Evolutionary conservation across 2,888 invertebrate species (phyloP).

Genomic region (Abrostola tripartita): DNA sequence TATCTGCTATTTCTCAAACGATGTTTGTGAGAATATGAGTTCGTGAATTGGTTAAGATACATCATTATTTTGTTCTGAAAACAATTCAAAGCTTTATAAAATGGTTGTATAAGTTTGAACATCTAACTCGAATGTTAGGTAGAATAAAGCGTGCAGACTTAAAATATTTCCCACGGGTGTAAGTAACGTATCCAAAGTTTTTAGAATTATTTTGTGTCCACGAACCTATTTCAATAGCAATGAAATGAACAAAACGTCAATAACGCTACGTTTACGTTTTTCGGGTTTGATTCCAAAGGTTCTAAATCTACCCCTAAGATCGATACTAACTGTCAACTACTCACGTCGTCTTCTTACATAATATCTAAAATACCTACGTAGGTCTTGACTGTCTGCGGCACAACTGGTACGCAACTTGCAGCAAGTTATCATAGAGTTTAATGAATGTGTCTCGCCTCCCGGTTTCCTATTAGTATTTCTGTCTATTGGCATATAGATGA

Average conservation of each 20-base stretch:
- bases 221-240: neutral
- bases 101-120: conserved; percentile 38
- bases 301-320: too few species aligned
- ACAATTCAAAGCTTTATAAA: conserved; percentile 46
- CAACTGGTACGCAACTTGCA: conserved; percentile 17
- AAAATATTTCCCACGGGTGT: conserved; percentile 46
- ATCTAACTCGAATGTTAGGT: conserved; percentile 13
- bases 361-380: conserved; percentile 8
- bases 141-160: conserved; percentile 32
- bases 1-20: conserved; percentile 16
- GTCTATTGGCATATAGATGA: conserved; percentile 18
- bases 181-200: conserved; percentile 16
- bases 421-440: conserved; percentile 14
- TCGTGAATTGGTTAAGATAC: conserved; percentile 29
- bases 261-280: neutral
- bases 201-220: conserved; percentile 20
- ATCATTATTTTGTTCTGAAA: conserved; percentile 31
- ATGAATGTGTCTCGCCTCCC: conserved; percentile 10
- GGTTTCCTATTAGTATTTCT: conserved; percentile 14
- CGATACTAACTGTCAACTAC: too few species aligned
- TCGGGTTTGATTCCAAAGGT: too few species aligned
- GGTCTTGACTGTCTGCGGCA: neutral
- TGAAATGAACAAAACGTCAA: neutral
- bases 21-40: conserved; percentile 22
- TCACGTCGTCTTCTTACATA: neutral